phyloP scores from a whole-genome alignment of 1,140 invertebrate genomes.

The Pseudobourletiella spinata region DNA sequence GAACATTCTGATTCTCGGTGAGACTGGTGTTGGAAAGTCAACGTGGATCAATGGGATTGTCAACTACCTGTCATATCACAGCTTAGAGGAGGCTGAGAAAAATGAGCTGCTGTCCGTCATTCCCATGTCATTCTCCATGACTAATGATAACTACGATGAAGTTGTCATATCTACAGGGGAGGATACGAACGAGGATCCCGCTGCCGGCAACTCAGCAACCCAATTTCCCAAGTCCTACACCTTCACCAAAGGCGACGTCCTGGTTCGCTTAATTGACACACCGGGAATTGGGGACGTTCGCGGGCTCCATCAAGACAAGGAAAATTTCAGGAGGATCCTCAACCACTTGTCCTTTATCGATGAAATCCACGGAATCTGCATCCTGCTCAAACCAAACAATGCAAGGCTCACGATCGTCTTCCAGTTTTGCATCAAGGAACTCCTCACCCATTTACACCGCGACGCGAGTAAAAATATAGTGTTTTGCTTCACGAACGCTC shows the following conservation, averaged over 20 bases:
- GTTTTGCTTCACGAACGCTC: conserved; percentile 34
- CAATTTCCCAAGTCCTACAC: conserved; percentile 4
- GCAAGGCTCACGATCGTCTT: conserved; percentile 27
- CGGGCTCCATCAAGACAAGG: conserved; percentile 35
- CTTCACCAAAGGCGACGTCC: conserved; percentile 4
- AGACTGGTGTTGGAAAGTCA: conserved; percentile 34
- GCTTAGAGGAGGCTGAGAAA: conserved; percentile 14
- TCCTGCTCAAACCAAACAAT: conserved; percentile 36
- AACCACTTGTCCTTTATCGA: conserved; percentile 25
- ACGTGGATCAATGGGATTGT: conserved; percentile 35
- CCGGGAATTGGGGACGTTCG: conserved; percentile 37
- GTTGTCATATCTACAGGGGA: conserved; percentile 9
- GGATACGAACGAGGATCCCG: conserved; percentile 10
- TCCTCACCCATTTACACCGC: conserved; percentile 34
- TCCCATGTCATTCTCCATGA: conserved; percentile 12
- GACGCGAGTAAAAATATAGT: conserved; percentile 35
- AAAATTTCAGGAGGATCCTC: conserved; percentile 30
- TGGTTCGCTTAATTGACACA: conserved; percentile 36
- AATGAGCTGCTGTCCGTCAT: neutral
- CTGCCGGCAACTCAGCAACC: conserved; percentile 17
- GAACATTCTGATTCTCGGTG: conserved; percentile 24
- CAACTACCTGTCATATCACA: conserved; percentile 18
- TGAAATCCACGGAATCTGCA: conserved; percentile 35
- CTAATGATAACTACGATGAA: conserved; percentile 10
- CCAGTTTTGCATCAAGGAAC: conserved; percentile 37